These are phyloP conservation scores for Trochalopteron elliotii DNA, from an alignment of 2,113 vertebrate species.

Conservation along the genomic window DNA sequence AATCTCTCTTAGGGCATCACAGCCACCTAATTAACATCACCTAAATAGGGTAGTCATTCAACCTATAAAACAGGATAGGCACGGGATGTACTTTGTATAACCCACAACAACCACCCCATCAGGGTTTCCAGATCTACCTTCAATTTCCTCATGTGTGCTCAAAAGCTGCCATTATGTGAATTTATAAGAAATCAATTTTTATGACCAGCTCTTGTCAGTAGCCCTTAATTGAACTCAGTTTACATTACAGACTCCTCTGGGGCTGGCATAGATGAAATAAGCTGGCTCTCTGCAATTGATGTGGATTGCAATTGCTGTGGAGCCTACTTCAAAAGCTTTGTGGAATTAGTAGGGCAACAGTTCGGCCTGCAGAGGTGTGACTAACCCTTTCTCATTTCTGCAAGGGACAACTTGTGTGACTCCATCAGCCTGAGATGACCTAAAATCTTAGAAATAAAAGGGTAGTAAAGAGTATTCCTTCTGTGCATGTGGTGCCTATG, in stretches of 20 bases:
- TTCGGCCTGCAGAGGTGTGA: background rate
- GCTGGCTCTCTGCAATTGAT: background rate
- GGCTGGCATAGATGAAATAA: background rate
- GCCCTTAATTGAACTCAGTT: background rate
- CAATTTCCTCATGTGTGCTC: background rate
- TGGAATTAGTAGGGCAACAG: background rate
- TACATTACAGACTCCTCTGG: background rate
- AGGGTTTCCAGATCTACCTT: background rate
- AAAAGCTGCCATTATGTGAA: background rate
- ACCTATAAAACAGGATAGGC: constrained; percentile 4
- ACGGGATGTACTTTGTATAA: background rate
- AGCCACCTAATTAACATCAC: background rate
- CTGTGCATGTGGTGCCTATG: accelerated
- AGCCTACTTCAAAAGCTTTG: background rate
- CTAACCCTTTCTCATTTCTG: background rate
- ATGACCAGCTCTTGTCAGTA: background rate
- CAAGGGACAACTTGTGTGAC: background rate
- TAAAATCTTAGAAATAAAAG: background rate
- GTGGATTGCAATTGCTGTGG: too few species aligned
- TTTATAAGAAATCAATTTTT: constrained; percentile 1
- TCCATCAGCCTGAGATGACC: background rate
- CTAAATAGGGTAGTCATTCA: constrained; percentile 46
- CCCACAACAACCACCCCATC: background rate
- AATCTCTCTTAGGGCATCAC: constrained; percentile 37
- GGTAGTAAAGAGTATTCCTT: background rate